Conservation (phyloP, 2,113 vertebrate genomes). For the Pipa parva region DNA sequence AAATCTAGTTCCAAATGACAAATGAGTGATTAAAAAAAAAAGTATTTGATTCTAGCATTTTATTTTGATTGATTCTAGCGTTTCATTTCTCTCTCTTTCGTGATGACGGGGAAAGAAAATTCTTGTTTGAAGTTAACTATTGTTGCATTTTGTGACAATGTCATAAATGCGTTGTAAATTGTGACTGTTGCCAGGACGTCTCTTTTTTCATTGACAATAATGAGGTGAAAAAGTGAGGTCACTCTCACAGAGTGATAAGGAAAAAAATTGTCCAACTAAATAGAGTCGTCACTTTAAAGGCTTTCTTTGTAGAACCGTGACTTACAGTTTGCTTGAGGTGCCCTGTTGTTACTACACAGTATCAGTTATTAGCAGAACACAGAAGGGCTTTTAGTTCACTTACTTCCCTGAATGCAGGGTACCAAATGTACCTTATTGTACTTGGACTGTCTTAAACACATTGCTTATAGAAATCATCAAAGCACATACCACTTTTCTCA, state of each 20-base stretch:
- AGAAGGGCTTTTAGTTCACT: conserved; percentile 2
- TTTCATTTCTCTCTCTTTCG: neutral
- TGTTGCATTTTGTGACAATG: conserved; percentile 2
- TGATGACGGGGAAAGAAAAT: neutral
- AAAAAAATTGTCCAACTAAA: conserved; percentile 50
- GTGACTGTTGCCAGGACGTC: conserved; percentile 1
- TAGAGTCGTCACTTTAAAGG: conserved; percentile 39
- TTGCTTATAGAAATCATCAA: conserved; percentile 41
- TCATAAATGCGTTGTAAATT: conserved; percentile 11
- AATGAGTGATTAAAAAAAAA: neutral
- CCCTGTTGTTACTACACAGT: conserved; percentile 42
- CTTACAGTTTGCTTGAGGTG: conserved; percentile 49
- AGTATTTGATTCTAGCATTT: conserved; percentile 6
- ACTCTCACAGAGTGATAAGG: conserved; percentile 14
- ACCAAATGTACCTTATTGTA: conserved; percentile 3
- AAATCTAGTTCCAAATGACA: neutral
- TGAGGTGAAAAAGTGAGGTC: conserved; percentile 25
- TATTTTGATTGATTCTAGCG: conserved; percentile 2
- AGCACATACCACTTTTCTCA: conserved; percentile 41
- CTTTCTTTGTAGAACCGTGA: conserved; percentile 48
- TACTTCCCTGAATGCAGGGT: conserved; percentile 26
- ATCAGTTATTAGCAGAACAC: conserved; percentile 41
- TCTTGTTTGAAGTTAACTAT: no score
- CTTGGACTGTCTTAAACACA: neutral
- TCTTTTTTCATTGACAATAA: conserved; percentile 20